phyloP scores from a whole-genome alignment of 2,113 vertebrate genomes.

The Gymnocephalus cernua region DNA sequence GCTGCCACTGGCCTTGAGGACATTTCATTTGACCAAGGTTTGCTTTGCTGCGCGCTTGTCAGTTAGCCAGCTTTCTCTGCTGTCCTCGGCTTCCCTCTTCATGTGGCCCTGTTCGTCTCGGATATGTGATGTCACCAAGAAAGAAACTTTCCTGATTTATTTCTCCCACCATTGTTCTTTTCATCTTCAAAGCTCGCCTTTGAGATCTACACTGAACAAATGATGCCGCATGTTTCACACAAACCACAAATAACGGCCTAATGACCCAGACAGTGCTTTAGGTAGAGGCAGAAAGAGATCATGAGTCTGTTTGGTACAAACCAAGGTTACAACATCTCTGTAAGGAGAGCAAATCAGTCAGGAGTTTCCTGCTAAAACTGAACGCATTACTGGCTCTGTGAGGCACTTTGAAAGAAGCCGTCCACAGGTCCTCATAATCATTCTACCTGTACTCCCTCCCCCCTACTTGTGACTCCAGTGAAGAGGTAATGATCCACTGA shows the following conservation, averaged over 20 bases:
- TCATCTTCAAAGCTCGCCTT: slow-evolving; percentile 60
- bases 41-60: slow-evolving; percentile 17
- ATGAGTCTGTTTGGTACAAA: neutral
- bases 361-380: neutral
- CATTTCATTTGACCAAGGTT: slow-evolving; percentile 35
- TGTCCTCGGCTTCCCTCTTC: slow-evolving; percentile 1
- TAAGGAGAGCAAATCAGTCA: neutral
- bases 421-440: slow-evolving; percentile 1
- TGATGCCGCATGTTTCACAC: slow-evolving; percentile 26
- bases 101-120: neutral
- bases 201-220: slow-evolving; percentile 31
- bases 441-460: slow-evolving; percentile 10
- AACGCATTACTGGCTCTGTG: neutral
- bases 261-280: slow-evolving; percentile 19
- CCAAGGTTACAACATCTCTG: neutral
- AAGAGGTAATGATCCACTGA: slow-evolving; percentile 63
- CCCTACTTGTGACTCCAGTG: slow-evolving; percentile 12
- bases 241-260: slow-evolving; percentile 18
- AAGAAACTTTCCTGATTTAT: slow-evolving; percentile 50
- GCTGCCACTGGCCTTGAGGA: slow-evolving; percentile 32
- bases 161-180: slow-evolving; percentile 37
- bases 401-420: slow-evolving; percentile 3
- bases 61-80: slow-evolving; percentile 34
- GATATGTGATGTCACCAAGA: slow-evolving; percentile 6
- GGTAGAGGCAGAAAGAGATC: neutral